Evolutionary conservation across 2,113 vertebrate genomes (phyloP).

Genomic region (Pygoscelis adeliae): DNA sequence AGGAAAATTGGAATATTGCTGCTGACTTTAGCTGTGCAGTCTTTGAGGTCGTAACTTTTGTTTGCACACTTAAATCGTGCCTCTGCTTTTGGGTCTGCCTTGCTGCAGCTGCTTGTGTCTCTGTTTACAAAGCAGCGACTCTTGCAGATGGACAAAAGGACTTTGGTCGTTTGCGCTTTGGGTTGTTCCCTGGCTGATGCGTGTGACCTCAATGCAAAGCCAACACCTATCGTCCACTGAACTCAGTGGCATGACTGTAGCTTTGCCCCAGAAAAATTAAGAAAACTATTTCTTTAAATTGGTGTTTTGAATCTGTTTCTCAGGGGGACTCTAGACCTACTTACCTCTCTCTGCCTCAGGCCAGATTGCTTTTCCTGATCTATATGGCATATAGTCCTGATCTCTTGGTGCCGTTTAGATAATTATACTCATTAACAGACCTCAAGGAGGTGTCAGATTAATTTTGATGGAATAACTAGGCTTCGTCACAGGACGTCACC

Average conservation of each 20-base stretch:
- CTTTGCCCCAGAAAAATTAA: slow-evolving; percentile 17
- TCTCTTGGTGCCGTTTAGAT: background rate
- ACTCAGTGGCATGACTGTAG: background rate
- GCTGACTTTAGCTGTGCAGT: background rate
- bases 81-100: background rate
- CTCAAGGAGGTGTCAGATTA: background rate
- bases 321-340: slow-evolving; percentile 10
- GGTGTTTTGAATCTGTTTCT: background rate
- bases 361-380: background rate
- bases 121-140: background rate
- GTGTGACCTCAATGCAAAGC: background rate
- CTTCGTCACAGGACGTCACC: background rate
- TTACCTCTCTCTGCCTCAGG: background rate
- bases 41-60: background rate
- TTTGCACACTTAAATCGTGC: accelerated
- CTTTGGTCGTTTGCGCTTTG: accelerated
- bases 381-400: background rate
- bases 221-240: accelerated
- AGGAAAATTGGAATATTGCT: background rate
- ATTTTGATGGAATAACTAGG: background rate
- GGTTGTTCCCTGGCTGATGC: background rate
- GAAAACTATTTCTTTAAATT: background rate
- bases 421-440: slow-evolving; percentile 29
- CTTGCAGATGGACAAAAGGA: background rate
- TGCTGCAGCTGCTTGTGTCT: background rate